Conservation (phyloP, 2,797 vertebrate species). For the Sphenopsis melanotis region DNA sequence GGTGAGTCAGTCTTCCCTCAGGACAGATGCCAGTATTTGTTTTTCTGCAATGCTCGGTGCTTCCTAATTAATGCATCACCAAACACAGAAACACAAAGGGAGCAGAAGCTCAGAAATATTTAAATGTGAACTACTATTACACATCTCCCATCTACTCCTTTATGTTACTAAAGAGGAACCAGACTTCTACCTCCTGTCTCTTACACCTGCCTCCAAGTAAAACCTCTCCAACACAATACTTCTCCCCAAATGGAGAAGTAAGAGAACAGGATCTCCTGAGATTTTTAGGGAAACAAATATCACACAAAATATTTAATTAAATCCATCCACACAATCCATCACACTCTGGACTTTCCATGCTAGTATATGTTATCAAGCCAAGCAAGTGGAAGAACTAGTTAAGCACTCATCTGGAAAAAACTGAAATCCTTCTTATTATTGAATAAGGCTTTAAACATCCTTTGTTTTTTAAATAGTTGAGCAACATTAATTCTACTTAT, state of each 20-base stretch:
- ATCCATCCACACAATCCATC: neutral
- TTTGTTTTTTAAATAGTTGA: neutral
- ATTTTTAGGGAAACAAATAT: neutral
- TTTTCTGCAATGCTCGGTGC: neutral
- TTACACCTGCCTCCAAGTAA: neutral
- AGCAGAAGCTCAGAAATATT: conserved; percentile 8
- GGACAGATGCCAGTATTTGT: conserved; percentile 54
- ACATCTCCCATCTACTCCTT: neutral
- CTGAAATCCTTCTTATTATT: neutral
- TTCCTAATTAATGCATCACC: conserved; percentile 14
- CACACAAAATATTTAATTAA: neutral
- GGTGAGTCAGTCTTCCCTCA: conserved; percentile 25
- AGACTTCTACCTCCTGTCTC: neutral
- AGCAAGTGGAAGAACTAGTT: neutral
- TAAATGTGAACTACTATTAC: neutral
- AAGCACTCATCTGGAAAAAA: neutral
- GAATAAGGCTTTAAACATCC: accelerated
- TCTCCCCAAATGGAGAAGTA: neutral
- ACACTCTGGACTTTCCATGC: neutral
- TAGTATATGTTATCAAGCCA: neutral
- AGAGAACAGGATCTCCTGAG: neutral
- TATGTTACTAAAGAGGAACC: neutral
- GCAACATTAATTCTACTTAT: neutral
- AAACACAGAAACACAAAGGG: conserved; percentile 12
- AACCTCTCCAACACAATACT: neutral